phyloP scores from a whole-genome alignment of 2,888 invertebrate genomes.

The Brenthis hecate region DNA sequence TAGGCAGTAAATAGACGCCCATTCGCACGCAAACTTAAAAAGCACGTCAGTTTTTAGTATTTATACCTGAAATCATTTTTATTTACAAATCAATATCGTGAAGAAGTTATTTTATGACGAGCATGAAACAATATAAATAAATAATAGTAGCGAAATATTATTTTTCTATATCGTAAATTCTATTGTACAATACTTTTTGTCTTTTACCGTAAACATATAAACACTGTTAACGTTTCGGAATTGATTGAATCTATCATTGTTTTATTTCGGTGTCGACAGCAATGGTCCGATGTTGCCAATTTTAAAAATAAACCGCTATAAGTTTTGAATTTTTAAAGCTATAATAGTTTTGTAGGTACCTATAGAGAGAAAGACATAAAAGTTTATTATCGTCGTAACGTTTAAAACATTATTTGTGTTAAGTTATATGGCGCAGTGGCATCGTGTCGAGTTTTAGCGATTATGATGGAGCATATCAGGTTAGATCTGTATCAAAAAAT shows the following conservation, averaged over 20 bases:
- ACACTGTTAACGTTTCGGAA: not conserved
- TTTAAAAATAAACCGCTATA: no score
- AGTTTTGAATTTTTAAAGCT: no score
- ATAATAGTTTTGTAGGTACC: no score
- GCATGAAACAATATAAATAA: not conserved
- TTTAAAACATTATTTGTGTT: no score
- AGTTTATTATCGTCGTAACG: no score
- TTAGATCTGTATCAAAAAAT: no score
- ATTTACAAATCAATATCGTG: slow-evolving; percentile 1
- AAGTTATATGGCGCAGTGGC: no score
- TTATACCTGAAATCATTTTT: slow-evolving; percentile 5
- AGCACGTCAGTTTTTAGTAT: slow-evolving; percentile 5
- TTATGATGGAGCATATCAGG: no score
- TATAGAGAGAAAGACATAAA: no score
- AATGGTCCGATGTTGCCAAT: slow-evolving; percentile 3
- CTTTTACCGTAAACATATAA: not conserved
- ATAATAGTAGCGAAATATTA: not conserved
- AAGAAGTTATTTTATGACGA: no score
- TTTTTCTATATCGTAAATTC: not conserved
- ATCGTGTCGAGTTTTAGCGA: no score
- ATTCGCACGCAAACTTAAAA: slow-evolving; percentile 20
- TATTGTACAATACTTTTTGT: not conserved
- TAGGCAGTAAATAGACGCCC: slow-evolving; percentile 31
- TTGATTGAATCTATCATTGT: slow-evolving; percentile 1
- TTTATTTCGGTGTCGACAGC: slow-evolving; percentile 8